Percentiles rank a stretch among this genome's conserved stretches.
phyloP scores from a whole-genome alignment of 2,113 vertebrate species.

The Callipepla californica region DNA sequence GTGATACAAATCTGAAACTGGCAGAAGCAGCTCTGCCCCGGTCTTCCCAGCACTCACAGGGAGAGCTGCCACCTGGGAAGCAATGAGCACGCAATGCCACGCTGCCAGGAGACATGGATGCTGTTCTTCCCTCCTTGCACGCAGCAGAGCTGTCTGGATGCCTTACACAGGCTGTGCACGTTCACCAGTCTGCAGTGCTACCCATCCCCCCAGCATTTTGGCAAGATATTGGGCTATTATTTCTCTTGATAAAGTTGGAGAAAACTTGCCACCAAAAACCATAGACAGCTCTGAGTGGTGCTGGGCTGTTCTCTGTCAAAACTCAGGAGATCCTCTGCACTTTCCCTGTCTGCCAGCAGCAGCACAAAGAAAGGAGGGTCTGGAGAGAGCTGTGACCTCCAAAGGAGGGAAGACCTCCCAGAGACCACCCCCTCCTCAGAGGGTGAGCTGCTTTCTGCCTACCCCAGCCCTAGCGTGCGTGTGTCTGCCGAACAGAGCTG shows the following conservation, averaged over 20 bases:
- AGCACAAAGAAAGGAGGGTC: neutral
- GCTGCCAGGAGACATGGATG: neutral
- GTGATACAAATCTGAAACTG: neutral
- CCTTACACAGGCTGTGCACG: neutral
- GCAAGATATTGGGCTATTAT: neutral
- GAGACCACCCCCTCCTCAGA: neutral
- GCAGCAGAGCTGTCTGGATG: neutral
- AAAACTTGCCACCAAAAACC: neutral
- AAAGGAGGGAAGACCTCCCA: neutral
- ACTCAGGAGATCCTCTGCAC: neutral
- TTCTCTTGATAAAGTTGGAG: neutral
- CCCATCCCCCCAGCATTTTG: neutral
- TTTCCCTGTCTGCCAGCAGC: neutral
- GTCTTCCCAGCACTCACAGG: neutral
- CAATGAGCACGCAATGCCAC: neutral
- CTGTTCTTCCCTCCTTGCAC: neutral
- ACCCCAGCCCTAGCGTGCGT: neutral
- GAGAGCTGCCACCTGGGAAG: neutral
- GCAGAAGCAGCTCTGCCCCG: neutral
- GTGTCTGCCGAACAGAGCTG: constrained; percentile 33
- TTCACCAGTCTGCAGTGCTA: neutral
- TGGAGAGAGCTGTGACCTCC: neutral
- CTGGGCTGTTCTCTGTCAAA: neutral
- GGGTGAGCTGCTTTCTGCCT: neutral
- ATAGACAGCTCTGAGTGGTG: neutral